These are phyloP conservation scores for Hapalemur alaotrensis DNA, from an alignment of 2,797 vertebrate genomes.

Conservation along the genomic window DNA sequence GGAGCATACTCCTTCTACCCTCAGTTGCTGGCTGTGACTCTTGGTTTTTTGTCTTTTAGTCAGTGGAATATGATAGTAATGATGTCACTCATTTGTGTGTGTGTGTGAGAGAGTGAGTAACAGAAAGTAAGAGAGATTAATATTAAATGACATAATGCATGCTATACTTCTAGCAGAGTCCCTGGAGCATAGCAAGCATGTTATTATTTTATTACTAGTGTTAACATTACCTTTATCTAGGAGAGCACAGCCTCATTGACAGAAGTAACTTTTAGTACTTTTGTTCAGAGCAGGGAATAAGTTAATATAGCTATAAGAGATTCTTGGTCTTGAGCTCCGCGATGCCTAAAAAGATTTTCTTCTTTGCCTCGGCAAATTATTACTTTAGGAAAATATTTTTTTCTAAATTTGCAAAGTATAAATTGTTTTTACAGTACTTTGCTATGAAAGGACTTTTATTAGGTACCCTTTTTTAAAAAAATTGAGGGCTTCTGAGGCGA, in stretches of 20 bases:
- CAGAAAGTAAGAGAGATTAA: background rate
- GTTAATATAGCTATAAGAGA: background rate
- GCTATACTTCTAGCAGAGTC: background rate
- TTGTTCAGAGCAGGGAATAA: background rate
- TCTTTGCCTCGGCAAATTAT: background rate
- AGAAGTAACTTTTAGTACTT: background rate
- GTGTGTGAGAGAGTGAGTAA: background rate
- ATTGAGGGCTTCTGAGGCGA: background rate
- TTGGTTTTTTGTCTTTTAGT: background rate
- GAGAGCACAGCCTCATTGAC: background rate
- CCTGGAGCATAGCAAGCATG: background rate
- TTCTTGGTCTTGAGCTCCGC: background rate
- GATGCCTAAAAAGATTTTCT: background rate
- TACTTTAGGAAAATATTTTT: background rate
- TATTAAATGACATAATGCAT: background rate
- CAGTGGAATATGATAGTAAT: background rate
- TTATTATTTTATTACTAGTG: background rate
- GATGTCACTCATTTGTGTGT: background rate
- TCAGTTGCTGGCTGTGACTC: background rate
- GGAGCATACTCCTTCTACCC: background rate
- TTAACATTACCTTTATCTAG: background rate
- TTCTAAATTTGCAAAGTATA: slow-evolving; percentile 9
- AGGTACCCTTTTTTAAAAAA: background rate
- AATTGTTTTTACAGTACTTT: background rate
- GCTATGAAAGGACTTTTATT: background rate